Evolutionary conservation across 2,113 vertebrate genomes (phyloP).

Genomic region (Sinocyclocheilus anophthalmus): DNA sequence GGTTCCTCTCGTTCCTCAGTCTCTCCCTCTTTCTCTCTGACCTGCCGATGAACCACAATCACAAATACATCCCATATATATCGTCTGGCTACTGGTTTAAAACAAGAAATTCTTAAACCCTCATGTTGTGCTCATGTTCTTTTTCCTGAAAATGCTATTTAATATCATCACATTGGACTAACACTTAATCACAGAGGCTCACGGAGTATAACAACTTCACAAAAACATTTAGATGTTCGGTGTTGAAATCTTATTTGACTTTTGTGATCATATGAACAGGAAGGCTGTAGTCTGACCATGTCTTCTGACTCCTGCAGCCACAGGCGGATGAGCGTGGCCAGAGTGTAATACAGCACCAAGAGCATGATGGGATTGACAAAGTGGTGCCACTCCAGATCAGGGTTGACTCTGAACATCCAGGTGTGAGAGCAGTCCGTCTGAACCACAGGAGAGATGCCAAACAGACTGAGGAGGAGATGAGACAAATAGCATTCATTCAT

Average conservation of each 20-base stretch:
- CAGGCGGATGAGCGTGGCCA: constrained; percentile 85
- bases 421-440: constrained; percentile 84
- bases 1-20: constrained; percentile 39
- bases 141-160: too few species aligned
- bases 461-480: constrained; percentile 74
- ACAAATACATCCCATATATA: neutral
- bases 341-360: constrained; percentile 88
- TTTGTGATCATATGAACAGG: neutral
- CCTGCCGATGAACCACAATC: constrained; percentile 22
- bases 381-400: constrained; percentile 84
- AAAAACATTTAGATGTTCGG: too few species aligned
- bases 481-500: neutral
- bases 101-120: too few species aligned
- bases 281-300: constrained; percentile 57
- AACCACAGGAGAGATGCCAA: constrained; percentile 86
- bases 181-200: too few species aligned
- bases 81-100: neutral
- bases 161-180: too few species aligned
- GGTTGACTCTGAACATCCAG: constrained; percentile 87
- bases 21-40: constrained; percentile 4
- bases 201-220: too few species aligned
- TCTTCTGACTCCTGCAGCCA: constrained; percentile 85
- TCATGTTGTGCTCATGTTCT: too few species aligned
- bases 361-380: constrained; percentile 86
- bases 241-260: neutral